Evolutionary conservation across 2,113 vertebrate genomes (phyloP), one percentile per base, ranked within the genome.

Genomic region (Gallinago jamesoni): DNA sequence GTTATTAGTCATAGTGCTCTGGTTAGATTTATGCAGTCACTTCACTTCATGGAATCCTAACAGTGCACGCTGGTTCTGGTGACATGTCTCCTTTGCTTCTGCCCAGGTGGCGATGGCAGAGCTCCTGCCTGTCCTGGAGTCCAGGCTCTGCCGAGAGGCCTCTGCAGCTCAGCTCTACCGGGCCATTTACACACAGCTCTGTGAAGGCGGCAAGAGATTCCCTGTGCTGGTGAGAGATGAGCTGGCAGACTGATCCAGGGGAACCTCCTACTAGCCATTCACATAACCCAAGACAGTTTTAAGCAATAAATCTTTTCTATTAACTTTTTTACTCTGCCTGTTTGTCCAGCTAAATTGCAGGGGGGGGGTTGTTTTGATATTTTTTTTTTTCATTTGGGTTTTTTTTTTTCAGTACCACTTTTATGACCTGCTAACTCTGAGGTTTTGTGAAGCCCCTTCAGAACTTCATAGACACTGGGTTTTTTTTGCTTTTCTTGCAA

Each of bases 181-280:
- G 39, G 98, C 98, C 2, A 6, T 98, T 4, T 98, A 99, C 95
- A 99, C 98, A 0, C 97, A 98, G 87, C 98, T 99, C 69, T 99
- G 98, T 2, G 98, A 98, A 82, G 98, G 98, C 17, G 98, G 99
- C 7, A 45, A 94, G 60, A 91, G 17, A 5, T 99, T 99, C 96
- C 98, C 99, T 8, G 97, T 98, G 7, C 77, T 99, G 62, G 97
- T 99, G 47, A 96, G 95, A 27, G 99, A 99, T 1, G 97, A 98
- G 47, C 98, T 99, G 68, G 70, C 94, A 10, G 97, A 98, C 50
- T 98, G 96, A 98, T 11, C 78, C 7, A 1, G 25, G 27, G 37
- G 56, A 84, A 6, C 53, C 62, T 84, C 59, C 89, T 91, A 4
- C 63, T n/a, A 1, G 10, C 20, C 13, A 2, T 72, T 63, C 23